Conservation (phyloP, 2,888 invertebrate genomes). For the Clanis bilineata region DNA sequence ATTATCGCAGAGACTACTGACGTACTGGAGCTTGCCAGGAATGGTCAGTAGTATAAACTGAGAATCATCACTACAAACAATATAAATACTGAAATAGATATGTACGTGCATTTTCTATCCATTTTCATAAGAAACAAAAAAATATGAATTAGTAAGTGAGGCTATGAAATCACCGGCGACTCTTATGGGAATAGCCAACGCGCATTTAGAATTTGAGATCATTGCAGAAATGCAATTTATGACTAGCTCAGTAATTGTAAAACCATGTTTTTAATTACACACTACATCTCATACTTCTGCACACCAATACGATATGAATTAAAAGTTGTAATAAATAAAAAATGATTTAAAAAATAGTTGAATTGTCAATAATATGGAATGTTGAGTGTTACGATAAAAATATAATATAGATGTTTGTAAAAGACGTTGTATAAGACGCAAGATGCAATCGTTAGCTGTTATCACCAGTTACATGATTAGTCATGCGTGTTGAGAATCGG, state of each 20-base stretch:
- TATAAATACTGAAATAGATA: background rate
- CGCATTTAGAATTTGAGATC: background rate
- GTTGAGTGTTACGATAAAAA: background rate
- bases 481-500: background rate
- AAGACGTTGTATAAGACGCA: background rate
- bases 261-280: no score
- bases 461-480: background rate
- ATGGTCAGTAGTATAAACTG: background rate
- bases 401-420: background rate
- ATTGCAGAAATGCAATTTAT: background rate
- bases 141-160: background rate
- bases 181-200: background rate
- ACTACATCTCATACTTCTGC: background rate
- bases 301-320: background rate
- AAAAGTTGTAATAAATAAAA: background rate
- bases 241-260: background rate
- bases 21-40: background rate
- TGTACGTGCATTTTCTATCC: background rate
- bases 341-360: background rate
- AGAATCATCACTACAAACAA: background rate
- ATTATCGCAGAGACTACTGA: background rate
- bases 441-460: background rate
- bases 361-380: background rate
- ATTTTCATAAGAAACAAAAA: background rate
- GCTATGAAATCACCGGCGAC: background rate